Evolutionary conservation across 2,797 vertebrate genomes (phyloP), one percentile per base, ranked within the genome.

Genomic region (Protosalanx chinensis): DNA sequence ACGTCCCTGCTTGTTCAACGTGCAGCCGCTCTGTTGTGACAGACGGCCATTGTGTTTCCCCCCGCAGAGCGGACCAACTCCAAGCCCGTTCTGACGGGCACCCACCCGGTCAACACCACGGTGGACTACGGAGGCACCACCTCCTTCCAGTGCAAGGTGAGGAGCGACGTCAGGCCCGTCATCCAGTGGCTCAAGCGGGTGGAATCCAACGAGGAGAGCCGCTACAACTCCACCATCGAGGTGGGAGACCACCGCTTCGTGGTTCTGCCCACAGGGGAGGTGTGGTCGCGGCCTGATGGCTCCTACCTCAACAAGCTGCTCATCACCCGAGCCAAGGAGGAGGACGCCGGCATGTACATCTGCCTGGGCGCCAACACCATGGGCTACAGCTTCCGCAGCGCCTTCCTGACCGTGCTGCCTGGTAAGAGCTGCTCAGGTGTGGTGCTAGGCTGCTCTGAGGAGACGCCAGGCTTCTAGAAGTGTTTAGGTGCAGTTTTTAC

Each of bases 281-380:
- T 99, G 85, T 98, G 96, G 97, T 99, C 97, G 0, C 91, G 97
- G 33, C 98, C 97, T 0, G 98, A 98, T 0, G 97, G 97, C 67
- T 99, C 98, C 85, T 99, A 98, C 91, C 94, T 99, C 89, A 98
- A 98, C 92, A 99, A 99, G 89, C 93, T 99, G 83, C 96, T 99
- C 88, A 98, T 99, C 66, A 93, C 95, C 0, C 93, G 97, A 0
- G 98, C 98, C 81, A 98, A 96, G 79, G 96, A 96, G 88, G 97
- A 98, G 18, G 97, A 99, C 0, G 94, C 96, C 0, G 98, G 97
- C 88, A 98, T 98, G 97, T 98, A 98, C 89, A 97, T 98, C 82
- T 98, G 97, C 86, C 90, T 98, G 0, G 98, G 97, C 0, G 98
- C 98, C 75, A 99, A 99, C 92, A 99, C 97, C 78, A 99, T 98